Conservation (phyloP, 2,113 vertebrate genomes). For the Microtus pennsylvanicus region DNA sequence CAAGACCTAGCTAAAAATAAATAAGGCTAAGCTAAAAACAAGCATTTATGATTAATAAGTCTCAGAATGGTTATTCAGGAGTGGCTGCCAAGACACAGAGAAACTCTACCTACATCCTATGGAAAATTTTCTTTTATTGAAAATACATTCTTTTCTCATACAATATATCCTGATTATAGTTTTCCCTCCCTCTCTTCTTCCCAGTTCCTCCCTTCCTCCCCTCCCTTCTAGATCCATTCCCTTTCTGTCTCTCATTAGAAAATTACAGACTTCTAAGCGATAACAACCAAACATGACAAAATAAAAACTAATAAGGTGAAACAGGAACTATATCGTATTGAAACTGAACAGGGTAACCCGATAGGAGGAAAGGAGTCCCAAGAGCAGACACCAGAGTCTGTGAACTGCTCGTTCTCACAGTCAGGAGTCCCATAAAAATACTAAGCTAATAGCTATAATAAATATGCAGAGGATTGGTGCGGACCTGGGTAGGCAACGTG, state of each 20-base stretch:
- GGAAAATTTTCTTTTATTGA: background rate
- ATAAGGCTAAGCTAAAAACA: background rate
- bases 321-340: background rate
- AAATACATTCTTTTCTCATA: background rate
- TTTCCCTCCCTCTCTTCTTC: background rate
- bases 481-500: background rate
- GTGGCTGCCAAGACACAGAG: background rate
- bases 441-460: background rate
- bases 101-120: background rate
- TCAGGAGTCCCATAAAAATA: background rate
- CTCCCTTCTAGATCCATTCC: background rate
- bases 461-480: background rate
- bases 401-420: background rate
- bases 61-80: background rate
- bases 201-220: background rate
- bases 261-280: background rate
- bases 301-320: background rate
- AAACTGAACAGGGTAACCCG: background rate
- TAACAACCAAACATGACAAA: background rate
- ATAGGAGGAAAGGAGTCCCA: background rate
- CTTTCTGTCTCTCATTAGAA: background rate
- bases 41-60: background rate
- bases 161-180: background rate
- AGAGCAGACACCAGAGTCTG: background rate
- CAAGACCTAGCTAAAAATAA: background rate